A percentile compares a stretch with the other conserved stretches of the same genome.
Conservation (phyloP, 2,888 invertebrate species). For the Drosophila colorata region DNA sequence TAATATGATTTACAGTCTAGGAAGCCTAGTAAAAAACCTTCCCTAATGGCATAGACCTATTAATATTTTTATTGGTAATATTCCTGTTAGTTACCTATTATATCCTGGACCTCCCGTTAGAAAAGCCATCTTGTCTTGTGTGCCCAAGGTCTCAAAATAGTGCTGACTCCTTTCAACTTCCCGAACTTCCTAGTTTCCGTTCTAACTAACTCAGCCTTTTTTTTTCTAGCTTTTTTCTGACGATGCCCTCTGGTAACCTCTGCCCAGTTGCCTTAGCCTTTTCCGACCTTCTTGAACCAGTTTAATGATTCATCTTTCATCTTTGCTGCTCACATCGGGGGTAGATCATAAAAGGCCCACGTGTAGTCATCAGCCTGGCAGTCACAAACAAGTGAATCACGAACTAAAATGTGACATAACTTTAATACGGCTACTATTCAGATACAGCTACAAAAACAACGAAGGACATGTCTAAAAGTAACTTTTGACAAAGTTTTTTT, state of each 20-base stretch:
- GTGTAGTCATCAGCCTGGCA: constrained; percentile 1
- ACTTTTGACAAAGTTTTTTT: constrained; percentile 47
- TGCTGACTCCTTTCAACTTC: too few species aligned
- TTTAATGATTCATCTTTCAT: constrained; percentile 18
- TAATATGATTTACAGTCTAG: too few species aligned
- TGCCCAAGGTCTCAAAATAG: too few species aligned
- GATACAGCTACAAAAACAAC: constrained; percentile 8
- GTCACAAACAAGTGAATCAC: constrained; percentile 36
- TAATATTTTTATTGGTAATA: too few species aligned
- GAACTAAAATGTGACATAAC: constrained; percentile 26
- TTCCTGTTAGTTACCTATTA: too few species aligned
- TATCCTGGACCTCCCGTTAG: too few species aligned
- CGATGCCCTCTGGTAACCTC: background rate
- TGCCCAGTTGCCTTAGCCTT: background rate
- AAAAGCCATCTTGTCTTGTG: too few species aligned
- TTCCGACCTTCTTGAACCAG: background rate
- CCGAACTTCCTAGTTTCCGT: background rate
- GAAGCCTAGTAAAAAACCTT: too few species aligned
- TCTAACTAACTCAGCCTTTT: background rate
- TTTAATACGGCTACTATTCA: constrained; percentile 28
- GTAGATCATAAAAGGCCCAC: constrained; percentile 19
- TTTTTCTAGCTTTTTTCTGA: too few species aligned
- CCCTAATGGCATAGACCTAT: too few species aligned
- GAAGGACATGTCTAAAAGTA: constrained; percentile 11
- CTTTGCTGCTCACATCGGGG: background rate